phyloP scores from a whole-genome alignment of 2,888 invertebrate species.

The Bombyx huttoni region DNA sequence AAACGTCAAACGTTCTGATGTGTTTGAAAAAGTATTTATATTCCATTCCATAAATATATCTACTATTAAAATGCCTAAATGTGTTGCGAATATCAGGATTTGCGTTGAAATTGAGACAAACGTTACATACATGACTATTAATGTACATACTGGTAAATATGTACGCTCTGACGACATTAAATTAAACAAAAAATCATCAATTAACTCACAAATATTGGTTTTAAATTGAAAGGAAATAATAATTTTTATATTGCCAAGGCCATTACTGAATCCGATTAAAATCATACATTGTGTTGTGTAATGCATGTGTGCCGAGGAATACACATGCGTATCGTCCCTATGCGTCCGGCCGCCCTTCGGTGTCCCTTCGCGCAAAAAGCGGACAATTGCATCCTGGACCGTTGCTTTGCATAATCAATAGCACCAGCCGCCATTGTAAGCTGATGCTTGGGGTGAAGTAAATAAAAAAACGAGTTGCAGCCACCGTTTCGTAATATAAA shows the following conservation, averaged over 20 bases:
- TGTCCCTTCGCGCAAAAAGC: conserved; percentile 47
- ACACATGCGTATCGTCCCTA: conserved; percentile 17
- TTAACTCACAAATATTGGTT: too few relatives aligned
- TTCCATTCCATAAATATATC: too few relatives aligned
- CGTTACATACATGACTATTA: too few relatives aligned
- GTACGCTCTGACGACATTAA: too few relatives aligned
- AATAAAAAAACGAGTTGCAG: conserved; percentile 11
- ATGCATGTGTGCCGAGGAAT: neutral
- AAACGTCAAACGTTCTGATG: neutral
- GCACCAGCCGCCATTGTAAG: conserved; percentile 36
- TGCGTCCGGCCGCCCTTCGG: conserved; percentile 31
- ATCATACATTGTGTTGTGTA: neutral
- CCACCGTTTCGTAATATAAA: conserved; percentile 8
- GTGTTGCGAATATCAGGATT: too few relatives aligned
- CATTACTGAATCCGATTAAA: neutral
- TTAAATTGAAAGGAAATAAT: neutral
- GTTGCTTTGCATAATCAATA: conserved; percentile 64
- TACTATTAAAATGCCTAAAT: too few relatives aligned
- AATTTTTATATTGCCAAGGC: neutral
- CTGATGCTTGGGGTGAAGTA: conserved; percentile 32
- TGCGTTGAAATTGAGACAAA: too few relatives aligned
- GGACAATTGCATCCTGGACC: conserved; percentile 51
- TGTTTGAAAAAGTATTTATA: too few relatives aligned
- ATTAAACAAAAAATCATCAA: too few relatives aligned
- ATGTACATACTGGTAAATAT: too few relatives aligned